Evolutionary conservation across 2,797 vertebrate genomes (phyloP).

Genomic region (Enteromius radiatus): DNA sequence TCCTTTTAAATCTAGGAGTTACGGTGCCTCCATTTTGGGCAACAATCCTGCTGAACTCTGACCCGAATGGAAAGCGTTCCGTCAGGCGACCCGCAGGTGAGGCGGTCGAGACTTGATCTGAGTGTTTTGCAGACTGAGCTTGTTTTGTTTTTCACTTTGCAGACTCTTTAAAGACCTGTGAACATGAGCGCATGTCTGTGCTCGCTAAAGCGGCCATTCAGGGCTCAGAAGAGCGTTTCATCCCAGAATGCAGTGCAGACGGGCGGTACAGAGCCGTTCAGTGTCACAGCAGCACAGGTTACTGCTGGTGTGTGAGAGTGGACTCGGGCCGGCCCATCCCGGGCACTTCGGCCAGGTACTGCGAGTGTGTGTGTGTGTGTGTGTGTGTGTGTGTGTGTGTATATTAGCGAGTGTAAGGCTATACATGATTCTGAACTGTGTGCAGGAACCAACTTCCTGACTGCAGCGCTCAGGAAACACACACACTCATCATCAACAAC

Average conservation of each 20-base stretch:
- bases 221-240: slow-evolving; percentile 80
- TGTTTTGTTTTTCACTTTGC: background rate
- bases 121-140: background rate
- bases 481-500: slow-evolving; percentile 45
- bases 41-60: slow-evolving; percentile 68
- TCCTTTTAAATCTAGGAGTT: slow-evolving; percentile 47
- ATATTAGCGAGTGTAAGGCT: background rate
- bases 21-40: slow-evolving; percentile 68
- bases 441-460: slow-evolving; percentile 71
- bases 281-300: slow-evolving; percentile 83
- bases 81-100: slow-evolving; percentile 63
- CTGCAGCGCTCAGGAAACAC: slow-evolving; percentile 58
- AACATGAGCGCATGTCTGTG: slow-evolving; percentile 83
- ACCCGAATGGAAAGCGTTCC: slow-evolving; percentile 63
- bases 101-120: background rate
- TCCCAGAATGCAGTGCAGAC: slow-evolving; percentile 85
- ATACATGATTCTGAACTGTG: background rate
- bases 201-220: slow-evolving; percentile 78
- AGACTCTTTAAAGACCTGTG: slow-evolving; percentile 76
- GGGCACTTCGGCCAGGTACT: slow-evolving; percentile 84
- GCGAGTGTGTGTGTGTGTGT: background rate
- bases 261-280: slow-evolving; percentile 86
- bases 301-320: slow-evolving; percentile 88
- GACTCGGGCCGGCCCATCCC: slow-evolving; percentile 86
- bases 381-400: background rate